phyloP scores from a whole-genome alignment of 2,797 vertebrate genomes.

The Schizopygopsis malacanthus region DNA sequence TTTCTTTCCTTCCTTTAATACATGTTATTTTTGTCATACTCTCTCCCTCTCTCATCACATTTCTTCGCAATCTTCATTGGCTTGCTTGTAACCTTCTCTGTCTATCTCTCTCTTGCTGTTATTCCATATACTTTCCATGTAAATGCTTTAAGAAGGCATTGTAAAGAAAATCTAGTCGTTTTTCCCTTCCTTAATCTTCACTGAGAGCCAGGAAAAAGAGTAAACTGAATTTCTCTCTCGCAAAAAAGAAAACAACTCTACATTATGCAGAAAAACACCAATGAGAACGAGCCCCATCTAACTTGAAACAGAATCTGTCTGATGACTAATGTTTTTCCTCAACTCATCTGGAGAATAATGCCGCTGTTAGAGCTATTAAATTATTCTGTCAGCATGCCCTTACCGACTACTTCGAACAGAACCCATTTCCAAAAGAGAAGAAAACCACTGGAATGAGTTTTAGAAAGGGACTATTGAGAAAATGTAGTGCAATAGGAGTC shows the following conservation, averaged over 20 bases:
- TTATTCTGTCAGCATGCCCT: slow-evolving; percentile 13
- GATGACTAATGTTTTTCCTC: slow-evolving; percentile 53
- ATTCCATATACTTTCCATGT: slow-evolving; percentile 14
- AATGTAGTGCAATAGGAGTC: slow-evolving; percentile 21
- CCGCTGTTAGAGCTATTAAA: slow-evolving; percentile 41
- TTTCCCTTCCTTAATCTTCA: slow-evolving; percentile 31
- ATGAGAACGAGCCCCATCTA: slow-evolving; percentile 34
- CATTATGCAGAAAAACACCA: slow-evolving; percentile 28
- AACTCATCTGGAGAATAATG: slow-evolving; percentile 33
- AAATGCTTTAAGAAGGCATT: slow-evolving; percentile 31
- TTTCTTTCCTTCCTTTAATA: slow-evolving; percentile 18
- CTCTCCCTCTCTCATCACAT: slow-evolving; percentile 25
- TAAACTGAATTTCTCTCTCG: slow-evolving; percentile 27
- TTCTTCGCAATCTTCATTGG: slow-evolving; percentile 40
- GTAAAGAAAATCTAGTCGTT: slow-evolving; percentile 16
- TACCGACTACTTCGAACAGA: slow-evolving; percentile 22
- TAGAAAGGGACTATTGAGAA: slow-evolving; percentile 35
- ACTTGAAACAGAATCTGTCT: slow-evolving; percentile 43
- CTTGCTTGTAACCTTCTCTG: slow-evolving; percentile 5
- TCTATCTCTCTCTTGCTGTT: slow-evolving; percentile 4
- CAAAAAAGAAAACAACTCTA: not conserved
- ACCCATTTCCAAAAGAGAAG: slow-evolving; percentile 53
- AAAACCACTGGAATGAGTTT: slow-evolving; percentile 59
- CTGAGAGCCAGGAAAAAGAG: slow-evolving; percentile 42
- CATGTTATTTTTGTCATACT: slow-evolving; percentile 21